These are phyloP conservation scores for Eclectus roratus DNA, from an alignment of 2,113 vertebrate species.

Conservation along the genomic window DNA sequence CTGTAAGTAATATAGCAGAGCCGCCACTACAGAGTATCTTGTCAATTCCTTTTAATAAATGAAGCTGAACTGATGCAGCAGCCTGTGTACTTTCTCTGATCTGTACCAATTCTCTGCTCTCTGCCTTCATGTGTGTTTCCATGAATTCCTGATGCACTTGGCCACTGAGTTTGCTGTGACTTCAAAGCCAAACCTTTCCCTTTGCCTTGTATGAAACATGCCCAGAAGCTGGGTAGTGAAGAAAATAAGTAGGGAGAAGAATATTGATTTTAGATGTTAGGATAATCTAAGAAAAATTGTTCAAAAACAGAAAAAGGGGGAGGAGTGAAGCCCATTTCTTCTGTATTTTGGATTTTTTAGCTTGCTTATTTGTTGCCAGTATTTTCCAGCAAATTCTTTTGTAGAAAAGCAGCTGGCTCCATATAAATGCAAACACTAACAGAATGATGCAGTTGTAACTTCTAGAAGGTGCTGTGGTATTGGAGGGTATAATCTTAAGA, in stretches of 20 bases:
- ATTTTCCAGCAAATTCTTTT: background rate
- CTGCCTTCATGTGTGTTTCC: conserved; percentile 42
- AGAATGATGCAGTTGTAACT: background rate
- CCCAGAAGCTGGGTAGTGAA: conserved; percentile 18
- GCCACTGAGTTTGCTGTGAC: conserved; percentile 43
- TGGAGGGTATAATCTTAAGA: background rate
- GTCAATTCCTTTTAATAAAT: conserved; percentile 57
- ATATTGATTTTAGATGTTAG: conserved; percentile 41
- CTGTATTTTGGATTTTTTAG: background rate
- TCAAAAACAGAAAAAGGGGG: background rate
- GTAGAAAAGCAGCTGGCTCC: background rate
- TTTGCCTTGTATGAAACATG: conserved; percentile 57
- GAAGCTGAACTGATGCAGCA: conserved; percentile 51
- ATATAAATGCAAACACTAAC: background rate
- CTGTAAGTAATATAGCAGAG: conserved; percentile 26
- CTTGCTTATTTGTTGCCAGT: background rate
- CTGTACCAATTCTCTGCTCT: conserved; percentile 34
- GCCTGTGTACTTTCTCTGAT: conserved; percentile 64
- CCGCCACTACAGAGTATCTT: conserved; percentile 31
- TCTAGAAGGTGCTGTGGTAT: background rate
- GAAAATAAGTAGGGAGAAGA: conserved; percentile 46
- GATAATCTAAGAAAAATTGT: conserved; percentile 43
- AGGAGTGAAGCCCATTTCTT: background rate
- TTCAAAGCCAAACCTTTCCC: conserved; percentile 64
- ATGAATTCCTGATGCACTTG: conserved; percentile 44